A percentile compares a stretch with the other conserved stretches of the same genome.
Conservation (phyloP, 53 echinoderm and acorn worm genomes). For the Hippasteria phrygiana region DNA sequence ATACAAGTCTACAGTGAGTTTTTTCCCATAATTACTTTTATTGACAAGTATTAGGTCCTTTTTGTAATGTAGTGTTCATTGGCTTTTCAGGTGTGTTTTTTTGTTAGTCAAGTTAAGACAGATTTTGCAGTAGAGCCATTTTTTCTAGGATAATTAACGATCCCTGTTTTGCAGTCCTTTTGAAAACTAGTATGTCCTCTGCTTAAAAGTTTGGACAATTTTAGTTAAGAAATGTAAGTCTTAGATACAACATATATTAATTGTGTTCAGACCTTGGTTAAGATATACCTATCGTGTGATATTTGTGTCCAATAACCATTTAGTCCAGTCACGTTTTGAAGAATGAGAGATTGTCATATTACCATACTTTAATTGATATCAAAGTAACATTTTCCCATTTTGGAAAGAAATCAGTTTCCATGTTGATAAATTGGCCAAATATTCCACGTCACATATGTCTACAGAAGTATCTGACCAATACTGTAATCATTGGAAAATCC, state of each 20-base stretch:
- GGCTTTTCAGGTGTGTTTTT: not conserved
- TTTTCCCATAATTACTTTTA: not conserved
- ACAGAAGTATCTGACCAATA: not conserved
- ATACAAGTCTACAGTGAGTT: not conserved
- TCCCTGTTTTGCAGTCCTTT: conserved; percentile 44
- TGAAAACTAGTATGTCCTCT: conserved; percentile 2
- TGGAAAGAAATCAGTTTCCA: not conserved
- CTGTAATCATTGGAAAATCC: not conserved
- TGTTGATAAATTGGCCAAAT: not conserved
- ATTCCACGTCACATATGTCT: not conserved
- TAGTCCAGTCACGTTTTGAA: conserved; percentile 6
- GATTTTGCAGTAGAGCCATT: conserved; percentile 43
- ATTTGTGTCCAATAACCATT: not conserved
- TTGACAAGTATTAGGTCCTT: not conserved
- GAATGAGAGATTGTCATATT: not conserved
- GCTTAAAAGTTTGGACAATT: conserved; percentile 13
- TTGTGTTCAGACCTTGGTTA: conserved; percentile 16
- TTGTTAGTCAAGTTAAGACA: conserved; percentile 3
- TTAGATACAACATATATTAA: not conserved
- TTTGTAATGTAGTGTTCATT: conserved; percentile 8
- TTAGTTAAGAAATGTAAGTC: conserved; percentile 16
- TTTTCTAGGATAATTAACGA: conserved; percentile 11
- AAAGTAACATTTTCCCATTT: not conserved
- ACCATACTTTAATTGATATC: not conserved
- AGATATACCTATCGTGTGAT: conserved; percentile 11